Percentiles rank a stretch among this genome's conserved stretches.
phyloP scores from a whole-genome alignment of 2,113 vertebrate species.

The Sialia sialis region DNA sequence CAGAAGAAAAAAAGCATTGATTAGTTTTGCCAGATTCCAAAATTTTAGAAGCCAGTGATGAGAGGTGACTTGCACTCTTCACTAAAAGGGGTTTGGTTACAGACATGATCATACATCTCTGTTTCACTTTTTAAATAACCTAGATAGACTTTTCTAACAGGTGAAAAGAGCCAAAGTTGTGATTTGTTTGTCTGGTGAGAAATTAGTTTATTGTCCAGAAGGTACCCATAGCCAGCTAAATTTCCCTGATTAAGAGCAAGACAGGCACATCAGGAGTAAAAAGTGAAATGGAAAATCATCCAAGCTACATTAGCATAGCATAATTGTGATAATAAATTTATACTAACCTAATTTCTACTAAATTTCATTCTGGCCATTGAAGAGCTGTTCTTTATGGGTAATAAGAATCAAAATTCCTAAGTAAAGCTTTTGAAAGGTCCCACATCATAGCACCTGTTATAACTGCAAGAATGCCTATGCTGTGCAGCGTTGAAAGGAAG shows the following conservation, averaged over 20 bases:
- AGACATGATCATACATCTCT: too few relatives aligned
- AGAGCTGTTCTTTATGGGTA: background rate
- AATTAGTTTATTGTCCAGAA: background rate
- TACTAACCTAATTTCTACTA: background rate
- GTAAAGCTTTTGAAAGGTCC: background rate
- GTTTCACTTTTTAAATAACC: background rate
- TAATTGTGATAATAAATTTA: constrained; percentile 1
- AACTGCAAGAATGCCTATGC: background rate
- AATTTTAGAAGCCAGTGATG: background rate
- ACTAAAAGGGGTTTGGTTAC: background rate
- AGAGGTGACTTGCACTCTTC: background rate
- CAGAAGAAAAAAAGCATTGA: background rate
- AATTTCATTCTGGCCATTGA: background rate
- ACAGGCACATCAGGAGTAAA: background rate
- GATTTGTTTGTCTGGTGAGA: background rate
- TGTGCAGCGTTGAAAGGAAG: background rate
- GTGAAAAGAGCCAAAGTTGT: background rate
- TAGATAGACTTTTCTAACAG: background rate
- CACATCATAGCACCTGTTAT: background rate
- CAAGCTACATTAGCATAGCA: background rate
- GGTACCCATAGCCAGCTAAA: background rate
- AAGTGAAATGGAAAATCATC: background rate
- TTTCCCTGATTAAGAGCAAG: background rate
- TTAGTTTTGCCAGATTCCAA: background rate
- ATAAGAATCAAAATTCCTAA: background rate